Percentiles rank a stretch among this genome's conserved stretches.
Conservation (phyloP, 1,140 invertebrate genomes). For the Zaprionus vittiger region DNA sequence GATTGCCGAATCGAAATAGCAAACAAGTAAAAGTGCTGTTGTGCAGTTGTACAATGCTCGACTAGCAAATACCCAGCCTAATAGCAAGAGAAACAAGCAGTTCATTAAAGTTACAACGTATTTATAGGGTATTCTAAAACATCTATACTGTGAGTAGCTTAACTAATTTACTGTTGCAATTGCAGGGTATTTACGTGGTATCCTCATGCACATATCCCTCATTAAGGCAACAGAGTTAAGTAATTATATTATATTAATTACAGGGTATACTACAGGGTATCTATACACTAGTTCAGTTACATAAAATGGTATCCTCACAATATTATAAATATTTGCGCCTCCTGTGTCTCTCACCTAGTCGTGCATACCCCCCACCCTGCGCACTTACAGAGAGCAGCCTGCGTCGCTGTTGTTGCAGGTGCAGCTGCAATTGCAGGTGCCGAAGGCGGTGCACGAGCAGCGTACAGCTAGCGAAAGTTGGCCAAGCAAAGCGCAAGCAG, state of each 20-base stretch:
- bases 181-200: not conserved
- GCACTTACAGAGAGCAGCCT: constrained; percentile 19
- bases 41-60: not conserved
- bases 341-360: not conserved
- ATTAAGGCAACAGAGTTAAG: too few relatives aligned
- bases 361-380: not conserved
- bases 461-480: constrained; percentile 38
- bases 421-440: constrained; percentile 20
- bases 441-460: constrained; percentile 20
- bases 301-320: too few relatives aligned
- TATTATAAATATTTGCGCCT: too few relatives aligned
- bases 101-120: not conserved
- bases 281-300: too few relatives aligned
- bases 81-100: too few relatives aligned
- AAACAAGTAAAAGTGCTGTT: constrained; percentile 47
- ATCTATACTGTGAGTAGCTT: not conserved
- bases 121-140: not conserved
- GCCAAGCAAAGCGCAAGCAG: constrained; percentile 19
- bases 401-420: constrained; percentile 11
- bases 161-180: not conserved
- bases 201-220: not conserved
- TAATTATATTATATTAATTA: not conserved
- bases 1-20: constrained; percentile 45
- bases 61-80: constrained; percentile 13
- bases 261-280: not conserved